A percentile compares a stretch with the other conserved stretches of the same genome.
These are phyloP conservation scores for Drosophila nikananu DNA, from an alignment of 1,140 invertebrate genomes.

Conservation along the genomic window DNA sequence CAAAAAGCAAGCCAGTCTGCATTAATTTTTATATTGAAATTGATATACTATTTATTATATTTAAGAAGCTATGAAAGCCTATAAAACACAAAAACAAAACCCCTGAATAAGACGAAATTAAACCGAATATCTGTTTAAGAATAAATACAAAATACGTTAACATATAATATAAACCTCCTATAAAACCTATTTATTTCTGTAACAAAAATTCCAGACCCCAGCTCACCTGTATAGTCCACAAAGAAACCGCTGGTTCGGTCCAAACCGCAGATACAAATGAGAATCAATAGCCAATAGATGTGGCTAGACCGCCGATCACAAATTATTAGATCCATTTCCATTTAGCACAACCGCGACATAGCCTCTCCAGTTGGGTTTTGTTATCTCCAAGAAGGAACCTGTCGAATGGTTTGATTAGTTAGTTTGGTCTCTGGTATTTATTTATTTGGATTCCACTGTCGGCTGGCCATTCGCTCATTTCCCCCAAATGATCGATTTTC, in stretches of 20 bases:
- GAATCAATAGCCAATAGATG: constrained; percentile 46
- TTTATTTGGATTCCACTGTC: constrained; percentile 41
- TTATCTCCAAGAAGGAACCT: constrained; percentile 33
- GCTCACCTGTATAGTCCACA: constrained; percentile 71
- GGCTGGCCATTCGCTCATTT: constrained; percentile 23
- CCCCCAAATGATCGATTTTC: constrained; percentile 73
- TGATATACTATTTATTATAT: background rate
- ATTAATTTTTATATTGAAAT: background rate
- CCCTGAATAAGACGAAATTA: background rate
- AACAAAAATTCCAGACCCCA: background rate
- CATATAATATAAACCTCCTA: no score
- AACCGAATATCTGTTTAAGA: background rate
- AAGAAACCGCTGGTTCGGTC: constrained; percentile 33
- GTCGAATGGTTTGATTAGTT: constrained; percentile 33
- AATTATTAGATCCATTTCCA: constrained; percentile 40
- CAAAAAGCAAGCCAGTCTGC: background rate
- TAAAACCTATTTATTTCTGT: background rate
- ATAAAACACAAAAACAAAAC: no score
- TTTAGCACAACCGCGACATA: constrained; percentile 27
- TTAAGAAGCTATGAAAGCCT: background rate
- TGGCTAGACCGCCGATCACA: constrained; percentile 34
- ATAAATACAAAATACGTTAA: background rate
- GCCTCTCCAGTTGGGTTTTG: constrained; percentile 2
- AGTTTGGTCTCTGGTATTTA: constrained; percentile 24
- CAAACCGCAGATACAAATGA: constrained; percentile 35